Conservation (phyloP, 1,140 invertebrate genomes). For the Mesaphorura yosii region DNA sequence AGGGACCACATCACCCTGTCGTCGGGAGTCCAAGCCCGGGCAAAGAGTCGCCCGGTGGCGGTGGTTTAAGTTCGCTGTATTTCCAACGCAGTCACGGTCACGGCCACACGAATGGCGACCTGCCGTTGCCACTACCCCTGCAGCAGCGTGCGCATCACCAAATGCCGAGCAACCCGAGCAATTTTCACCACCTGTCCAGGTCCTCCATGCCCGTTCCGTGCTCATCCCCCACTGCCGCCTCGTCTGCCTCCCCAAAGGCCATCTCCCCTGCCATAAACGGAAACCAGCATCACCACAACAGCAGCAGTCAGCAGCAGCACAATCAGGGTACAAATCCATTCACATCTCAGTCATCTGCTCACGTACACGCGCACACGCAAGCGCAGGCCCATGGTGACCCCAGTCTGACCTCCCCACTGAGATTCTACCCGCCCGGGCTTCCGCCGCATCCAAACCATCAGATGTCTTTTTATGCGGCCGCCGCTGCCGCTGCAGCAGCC, state of each 20-base stretch:
- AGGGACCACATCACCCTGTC: too few species aligned
- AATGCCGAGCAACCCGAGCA: too few species aligned
- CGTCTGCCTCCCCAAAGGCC: constrained; percentile 24
- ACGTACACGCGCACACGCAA: neutral
- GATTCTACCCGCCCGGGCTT: constrained; percentile 10
- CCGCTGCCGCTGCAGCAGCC: constrained; percentile 25
- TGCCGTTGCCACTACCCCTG: too few species aligned
- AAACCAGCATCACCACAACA: neutral
- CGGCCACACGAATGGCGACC: too few species aligned
- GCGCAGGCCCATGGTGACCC: neutral
- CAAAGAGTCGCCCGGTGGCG: too few species aligned
- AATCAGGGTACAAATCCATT: neutral
- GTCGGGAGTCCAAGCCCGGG: too few species aligned
- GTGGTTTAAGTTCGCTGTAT: too few species aligned
- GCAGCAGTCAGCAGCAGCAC: neutral
- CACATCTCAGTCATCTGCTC: constrained; percentile 5
- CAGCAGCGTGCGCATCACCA: too few species aligned
- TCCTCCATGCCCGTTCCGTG: constrained; percentile 29
- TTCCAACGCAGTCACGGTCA: too few species aligned
- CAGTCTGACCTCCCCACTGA: too few species aligned
- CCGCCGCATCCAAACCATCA: constrained; percentile 10
- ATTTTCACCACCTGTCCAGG: constrained; percentile 11
- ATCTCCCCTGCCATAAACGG: neutral
- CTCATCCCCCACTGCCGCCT: constrained; percentile 22
- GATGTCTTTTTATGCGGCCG: constrained; percentile 19